Conservation (phyloP, 2,888 invertebrate genomes). For the Erpobdella octoculata region DNA sequence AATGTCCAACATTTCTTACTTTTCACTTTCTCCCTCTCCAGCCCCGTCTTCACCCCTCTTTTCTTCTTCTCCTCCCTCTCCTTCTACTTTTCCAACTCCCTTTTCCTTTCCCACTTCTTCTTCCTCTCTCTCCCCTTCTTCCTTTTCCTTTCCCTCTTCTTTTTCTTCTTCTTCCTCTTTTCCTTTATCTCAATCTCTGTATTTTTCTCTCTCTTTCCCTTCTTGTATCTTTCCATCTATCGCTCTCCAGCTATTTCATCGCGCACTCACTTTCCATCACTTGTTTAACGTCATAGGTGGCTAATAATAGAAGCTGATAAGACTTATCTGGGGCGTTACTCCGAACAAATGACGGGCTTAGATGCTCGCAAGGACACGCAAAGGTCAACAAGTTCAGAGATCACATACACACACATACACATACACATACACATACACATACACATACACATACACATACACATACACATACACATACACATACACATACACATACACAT, state of each 20-base stretch:
- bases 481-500: neutral
- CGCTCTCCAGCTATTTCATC: too few relatives aligned
- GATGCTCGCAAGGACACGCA: too few relatives aligned
- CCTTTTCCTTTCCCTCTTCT: neutral
- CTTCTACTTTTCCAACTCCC: neutral
- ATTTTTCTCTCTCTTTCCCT: slow-evolving; percentile 2
- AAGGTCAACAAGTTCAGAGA: too few relatives aligned
- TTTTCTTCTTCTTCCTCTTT: neutral
- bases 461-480: neutral
- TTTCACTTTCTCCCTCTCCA: neutral
- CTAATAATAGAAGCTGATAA: too few relatives aligned
- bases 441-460: neutral
- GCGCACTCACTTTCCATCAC: too few relatives aligned
- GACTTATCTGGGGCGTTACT: too few relatives aligned
- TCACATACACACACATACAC: slow-evolving; percentile 1
- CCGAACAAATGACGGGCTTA: too few relatives aligned
- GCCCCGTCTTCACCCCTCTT: neutral
- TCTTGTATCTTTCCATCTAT: neutral
- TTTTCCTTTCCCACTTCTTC: neutral
- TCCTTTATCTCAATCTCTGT: neutral
- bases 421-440: neutral
- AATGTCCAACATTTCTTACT: neutral
- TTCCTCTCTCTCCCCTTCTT: neutral
- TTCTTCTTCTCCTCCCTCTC: neutral
- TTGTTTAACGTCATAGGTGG: too few relatives aligned